phyloP scores from a whole-genome alignment of 2,113 vertebrate species.

The Triplophysa rosa region DNA sequence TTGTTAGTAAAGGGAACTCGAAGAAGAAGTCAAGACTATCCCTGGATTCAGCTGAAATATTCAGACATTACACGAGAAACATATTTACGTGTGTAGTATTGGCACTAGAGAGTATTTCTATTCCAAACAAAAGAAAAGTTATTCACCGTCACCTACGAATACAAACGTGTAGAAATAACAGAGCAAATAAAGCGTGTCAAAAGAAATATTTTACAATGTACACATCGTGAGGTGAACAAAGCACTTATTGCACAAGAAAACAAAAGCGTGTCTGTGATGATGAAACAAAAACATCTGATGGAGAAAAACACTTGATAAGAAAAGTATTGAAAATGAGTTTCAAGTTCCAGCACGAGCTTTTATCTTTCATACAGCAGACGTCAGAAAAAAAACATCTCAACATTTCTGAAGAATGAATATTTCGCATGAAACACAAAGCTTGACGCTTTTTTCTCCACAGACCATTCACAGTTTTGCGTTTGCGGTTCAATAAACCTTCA shows the following conservation, averaged over 20 bases:
- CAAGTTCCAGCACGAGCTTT: conserved; percentile 33
- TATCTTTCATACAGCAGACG: conserved; percentile 18
- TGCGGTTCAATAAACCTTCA: background rate
- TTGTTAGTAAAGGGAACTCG: background rate
- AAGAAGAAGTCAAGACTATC: no score
- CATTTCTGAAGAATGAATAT: no score
- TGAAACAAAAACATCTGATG: conserved; percentile 17
- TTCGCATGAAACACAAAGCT: no score
- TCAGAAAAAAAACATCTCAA: background rate
- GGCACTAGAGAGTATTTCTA: conserved; percentile 43
- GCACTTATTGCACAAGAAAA: conserved; percentile 42
- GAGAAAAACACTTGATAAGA: conserved; percentile 14
- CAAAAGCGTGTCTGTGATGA: conserved; percentile 18
- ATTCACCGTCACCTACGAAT: conserved; percentile 29
- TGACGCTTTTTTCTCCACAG: no score
- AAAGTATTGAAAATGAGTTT: conserved; percentile 21
- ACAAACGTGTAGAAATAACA: conserved; percentile 36
- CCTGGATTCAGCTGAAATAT: background rate
- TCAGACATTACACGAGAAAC: background rate
- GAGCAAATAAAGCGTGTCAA: conserved; percentile 31
- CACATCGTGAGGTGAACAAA: conserved; percentile 27
- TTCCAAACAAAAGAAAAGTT: conserved; percentile 7
- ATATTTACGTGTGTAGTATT: conserved; percentile 25
- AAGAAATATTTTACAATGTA: conserved; percentile 43
- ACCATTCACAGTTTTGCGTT: no score